Evolutionary conservation across 2,797 vertebrate species (phyloP), one percentile per base, ranked within the genome.

Genomic region (Chaunax sp.): DNA sequence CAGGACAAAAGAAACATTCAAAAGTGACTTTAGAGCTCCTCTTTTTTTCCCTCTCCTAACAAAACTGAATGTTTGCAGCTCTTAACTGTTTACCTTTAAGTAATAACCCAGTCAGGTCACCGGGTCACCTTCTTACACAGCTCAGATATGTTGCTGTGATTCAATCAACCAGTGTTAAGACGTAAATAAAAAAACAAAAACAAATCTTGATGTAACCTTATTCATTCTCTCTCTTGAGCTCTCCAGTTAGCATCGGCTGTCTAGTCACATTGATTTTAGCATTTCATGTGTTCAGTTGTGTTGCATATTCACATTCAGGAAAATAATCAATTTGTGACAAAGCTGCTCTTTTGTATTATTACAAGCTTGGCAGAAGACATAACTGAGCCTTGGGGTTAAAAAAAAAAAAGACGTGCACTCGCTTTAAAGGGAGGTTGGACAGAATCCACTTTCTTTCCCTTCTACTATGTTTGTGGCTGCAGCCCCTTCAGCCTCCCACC

Each of bases 141-240:
- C 53, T 61, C 40, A 65, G 54, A 80, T 64, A 72, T 57, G 59
- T 59, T 67, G 63, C 57, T 69, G 46, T 44, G 45, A 82, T 76
- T 80, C 59, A 78, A 59, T 81, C 67, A 71, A 52, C 26, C 41
- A 43, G 37, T 30, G 19, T 58, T 52, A 53, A 18, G 22, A 43
- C 63, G 35, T 16, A 6, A 15, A 26, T 43, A 41, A 3, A 47
- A 18, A 19, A 1, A 10, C n/a, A 18, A 1, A 41, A 64, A 46
- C n/a, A 44, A 22, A 38, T 44, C 0, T 43, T 38, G 4, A 51
- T 38, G 1, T 30, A 20, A 19, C 43, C 19, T 30, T 0, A 33
- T 51, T 72, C 20, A 23, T 49, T 69, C 38, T 64, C 20, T 22
- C 9, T 19, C 28, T 30, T 30, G 28, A 55, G 43, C 25, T 62